Base-by-base conservation (phyloP, 2,888 invertebrate species). In the Lordiphosa andalusiaca region DNA sequence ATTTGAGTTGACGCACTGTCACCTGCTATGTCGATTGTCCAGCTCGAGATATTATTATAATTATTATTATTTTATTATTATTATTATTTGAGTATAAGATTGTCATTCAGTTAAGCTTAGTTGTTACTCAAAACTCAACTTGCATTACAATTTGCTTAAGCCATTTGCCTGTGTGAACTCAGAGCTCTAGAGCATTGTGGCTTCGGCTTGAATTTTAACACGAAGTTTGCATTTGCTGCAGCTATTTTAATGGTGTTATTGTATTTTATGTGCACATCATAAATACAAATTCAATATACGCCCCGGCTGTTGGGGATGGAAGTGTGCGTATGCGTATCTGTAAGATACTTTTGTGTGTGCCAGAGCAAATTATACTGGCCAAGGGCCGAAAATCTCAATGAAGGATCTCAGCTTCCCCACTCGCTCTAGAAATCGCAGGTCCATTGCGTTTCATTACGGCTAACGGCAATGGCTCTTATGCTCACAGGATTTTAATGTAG, bases 371-470 rank as follows among this genome's bases (percentile, higher is more conserved):
- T 42, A 66, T 71, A 63, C 71, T 74, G 68, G 62, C 71, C 65
- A 66, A 52, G 58, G 63, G 47, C 55, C 64, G 55, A 38, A 13
- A 19, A 35, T 19, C 33, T 44, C 13, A 25, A 44, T 33, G 30
- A 10, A 36, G 37, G 16, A 25, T 12, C 23, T 44, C 37, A 25
- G 48, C 37, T 21, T 13, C 23, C 44, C 16, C 13, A 13, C 30
- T 25, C 50, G 44, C 38, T 54, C 19, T 44, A 35, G 46, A 56
- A 67, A 78, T 78, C 75, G 63, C 69, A 82, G 71, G 53, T 65
- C 75, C 73, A 78, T 82, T 83, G 77, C 77, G 83, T 83, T 77
- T 77, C 77, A 77, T 83, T 77, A 83, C 70, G 77, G 35, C 72
- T 75, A 76, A 76, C 73, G 71, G 74, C 71, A 71, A 64, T 56